Base-by-base conservation (phyloP, 2,797 vertebrate genomes). In the Pipistrellus kuhlii region DNA sequence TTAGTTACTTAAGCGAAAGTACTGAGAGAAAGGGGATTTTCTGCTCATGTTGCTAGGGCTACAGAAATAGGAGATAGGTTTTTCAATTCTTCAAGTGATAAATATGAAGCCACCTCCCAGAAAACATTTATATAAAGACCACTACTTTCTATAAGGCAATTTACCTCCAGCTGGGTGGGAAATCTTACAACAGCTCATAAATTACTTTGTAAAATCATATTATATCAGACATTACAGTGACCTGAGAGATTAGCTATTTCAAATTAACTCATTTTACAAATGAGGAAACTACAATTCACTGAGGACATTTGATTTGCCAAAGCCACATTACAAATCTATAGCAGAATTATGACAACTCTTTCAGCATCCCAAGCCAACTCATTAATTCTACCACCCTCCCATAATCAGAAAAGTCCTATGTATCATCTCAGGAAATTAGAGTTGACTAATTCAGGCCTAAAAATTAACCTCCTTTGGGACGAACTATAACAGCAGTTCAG, bases 211-310 rank as follows among this genome's bases (percentile, higher is more conserved):
- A 30, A 81, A 81, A 44, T 62, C 30, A 25, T 48, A 77, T 57
- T 41, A 41, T 46, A 32, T 78, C 12, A 77, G 12, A 81, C 11
- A 53, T 68, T 23, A 66, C 30, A 76, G 32, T 87, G 48, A 91
- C 5, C 4, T 73, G 62, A 68, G 41, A 35, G 11, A 55, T 78
- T 10, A 57, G 3, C 20, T 44, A 23, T 85, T 93, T 32, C 27
- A 88, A 75, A 90, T 73, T 51, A 87, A 64, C 25, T 77, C 72
- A 57, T 77, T 95, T 69, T 84, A 46, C 6, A 93, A 51, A 62
- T 44, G 57, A 35, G 41, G 23, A 92, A 93, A 84, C 25, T 41
- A 13, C 81, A 41, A 41, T 25, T 77, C 18, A 53, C 23, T 51
- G 18, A 83, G 68, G 35, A n/a, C 13, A 25, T 10, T 75, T 75